Evolutionary conservation across 2,797 vertebrate species (phyloP), one percentile per base, ranked within the genome.

Genomic region (Coilia nasus): DNA sequence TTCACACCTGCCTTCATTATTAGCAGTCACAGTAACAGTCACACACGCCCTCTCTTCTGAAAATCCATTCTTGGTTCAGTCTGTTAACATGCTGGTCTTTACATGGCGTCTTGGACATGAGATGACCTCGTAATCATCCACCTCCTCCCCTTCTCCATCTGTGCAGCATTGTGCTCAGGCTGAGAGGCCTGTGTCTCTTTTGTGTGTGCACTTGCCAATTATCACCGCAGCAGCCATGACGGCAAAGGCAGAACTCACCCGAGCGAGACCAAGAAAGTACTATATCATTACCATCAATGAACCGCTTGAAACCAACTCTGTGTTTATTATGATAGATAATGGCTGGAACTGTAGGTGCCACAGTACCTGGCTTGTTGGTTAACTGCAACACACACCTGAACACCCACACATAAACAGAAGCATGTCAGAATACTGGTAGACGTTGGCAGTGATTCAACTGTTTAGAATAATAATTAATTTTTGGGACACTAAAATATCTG

Each of bases 71-170:
- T 21, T 21, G 35, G 17, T 21, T 21, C 31, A 44, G 35, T 78
- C 14, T n/a, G 71, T 4, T 35, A 2, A 41, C 71, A 44, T 11
- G 19, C 71, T 44, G 35, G 1, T 44, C 71, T 44, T 44, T 78
- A 54, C 71, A 21, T 35, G 41, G 71, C 71, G 41, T 35, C 71
- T 78, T 21, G 35, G 28, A 41, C 67, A 75, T 19, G 31, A 41
- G 31, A 41, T 21, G 35, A 6, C 15, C 15, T 44, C 6, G 5
- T 41, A 17, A 17, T 78, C 35, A 78, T 78, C 71, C 71, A 78
- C 71, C 71, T 78, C 71, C 71, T 78, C 19, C 71, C 35, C 19
- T 11, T 44, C 71, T 78, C 71, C 71, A 78, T 78, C 71, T 78
- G 71, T 44, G 35, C 71, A 41, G 5, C 5, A 41, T 78, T 78